Evolutionary conservation across 92 coral and sea anemone species (phyloP), one percentile per base, ranked within the genome.

Genomic region (Parazoanthus swiftii): DNA sequence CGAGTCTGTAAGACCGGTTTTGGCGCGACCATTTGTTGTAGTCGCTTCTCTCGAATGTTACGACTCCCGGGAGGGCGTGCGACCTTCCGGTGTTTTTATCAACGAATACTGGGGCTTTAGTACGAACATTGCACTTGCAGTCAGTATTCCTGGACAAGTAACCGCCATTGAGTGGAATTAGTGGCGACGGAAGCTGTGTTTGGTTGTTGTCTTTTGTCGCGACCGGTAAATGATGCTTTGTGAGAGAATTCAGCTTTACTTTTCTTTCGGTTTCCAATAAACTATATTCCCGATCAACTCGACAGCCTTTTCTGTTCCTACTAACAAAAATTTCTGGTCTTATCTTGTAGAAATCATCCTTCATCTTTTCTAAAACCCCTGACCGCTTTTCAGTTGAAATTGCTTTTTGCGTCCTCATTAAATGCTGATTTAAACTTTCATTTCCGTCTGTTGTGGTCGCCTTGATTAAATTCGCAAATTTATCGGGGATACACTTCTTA

Each of bases 11-110:
- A 59, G 20, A 79, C 14, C 82, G 73, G 54, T 43, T 63, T n/a
- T 25, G 23, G 42, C 86, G 75, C 8, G 86, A 82, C 86, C 86
- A 82, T 35, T 59, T 82, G 54, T 82, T 42, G 48, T 82, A 82
- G 50, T 82, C 86, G 35, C 51, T 82, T 65, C 36, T 67, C 86
- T 66, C 75, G 65, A 82, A 66, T 10, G 76, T 82, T 42, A 82
- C 54, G 33, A n/a, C 86, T 66, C 74, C 76, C 46, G 76, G 86
- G 36, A 63, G 51, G 8, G 36, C 7, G 50, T 63, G 54, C 35
- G 36, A 36, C 26, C 37, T 67, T 82, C 75, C 86, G 13, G 74
- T 38, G 76, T 0, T 67, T 37, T 37, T 15, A n/a, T 82, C 86
- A 36, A 38, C 29, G 65, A 82, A 65, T 14, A 82, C 58, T 37